A percentile compares a stretch with the other conserved stretches of the same genome.
phyloP scores from a whole-genome alignment of 2,888 invertebrate genomes.

The Ophion ventricosus region DNA sequence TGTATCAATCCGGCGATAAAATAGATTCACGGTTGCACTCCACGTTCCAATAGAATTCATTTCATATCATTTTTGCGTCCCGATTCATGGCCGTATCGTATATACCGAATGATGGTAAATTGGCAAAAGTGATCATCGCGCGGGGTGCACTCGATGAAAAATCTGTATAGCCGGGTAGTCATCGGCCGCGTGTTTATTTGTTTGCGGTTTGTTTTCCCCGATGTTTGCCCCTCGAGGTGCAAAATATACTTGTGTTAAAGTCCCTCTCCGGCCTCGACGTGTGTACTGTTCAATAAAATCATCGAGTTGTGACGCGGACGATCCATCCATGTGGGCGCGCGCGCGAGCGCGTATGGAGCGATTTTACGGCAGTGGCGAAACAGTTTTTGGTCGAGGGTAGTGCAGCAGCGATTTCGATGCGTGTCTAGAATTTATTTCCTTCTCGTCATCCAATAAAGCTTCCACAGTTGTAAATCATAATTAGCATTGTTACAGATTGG shows the following conservation, averaged over 20 bases:
- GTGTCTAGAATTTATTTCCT: slow-evolving; percentile 5
- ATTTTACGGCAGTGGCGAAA: slow-evolving; percentile 17
- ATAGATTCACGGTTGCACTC: background rate
- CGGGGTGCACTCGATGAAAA: slow-evolving; percentile 32
- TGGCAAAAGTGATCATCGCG: slow-evolving; percentile 53
- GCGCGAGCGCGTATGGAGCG: background rate
- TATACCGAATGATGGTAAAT: slow-evolving; percentile 38
- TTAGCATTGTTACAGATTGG: background rate
- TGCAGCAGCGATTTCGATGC: slow-evolving; percentile 8
- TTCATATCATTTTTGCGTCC: slow-evolving; percentile 19
- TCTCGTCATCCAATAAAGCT: slow-evolving; percentile 4
- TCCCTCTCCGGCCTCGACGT: slow-evolving; percentile 26
- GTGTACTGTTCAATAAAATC: slow-evolving; percentile 67
- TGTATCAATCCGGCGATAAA: no score
- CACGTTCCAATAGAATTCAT: background rate
- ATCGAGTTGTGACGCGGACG: slow-evolving; percentile 61
- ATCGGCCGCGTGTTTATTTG: slow-evolving; percentile 47
- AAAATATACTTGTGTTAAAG: slow-evolving; percentile 58
- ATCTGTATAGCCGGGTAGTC: slow-evolving; percentile 41
- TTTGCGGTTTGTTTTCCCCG: slow-evolving; percentile 63
- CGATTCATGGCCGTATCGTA: background rate
- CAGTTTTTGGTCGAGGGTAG: slow-evolving; percentile 14
- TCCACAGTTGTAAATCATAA: background rate
- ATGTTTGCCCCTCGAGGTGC: slow-evolving; percentile 63
- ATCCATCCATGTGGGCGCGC: slow-evolving; percentile 13